Evolutionary conservation across 1,140 invertebrate species (phyloP).

Genomic region (Drosophila sechellia): DNA sequence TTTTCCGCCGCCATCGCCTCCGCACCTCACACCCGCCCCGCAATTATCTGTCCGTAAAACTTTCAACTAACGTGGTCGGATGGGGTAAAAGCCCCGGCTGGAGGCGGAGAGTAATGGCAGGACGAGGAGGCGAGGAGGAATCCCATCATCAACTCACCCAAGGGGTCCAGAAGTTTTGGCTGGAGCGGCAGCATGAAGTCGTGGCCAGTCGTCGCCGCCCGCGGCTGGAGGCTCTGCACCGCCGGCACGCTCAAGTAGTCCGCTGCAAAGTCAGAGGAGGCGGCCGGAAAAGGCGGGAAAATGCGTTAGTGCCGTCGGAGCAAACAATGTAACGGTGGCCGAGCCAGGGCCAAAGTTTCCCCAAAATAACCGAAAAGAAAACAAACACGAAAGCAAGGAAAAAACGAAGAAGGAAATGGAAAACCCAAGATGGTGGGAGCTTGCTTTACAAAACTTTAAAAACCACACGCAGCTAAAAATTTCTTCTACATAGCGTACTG

Average conservation of each 20-base stretch:
- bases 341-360: conserved; percentile 56
- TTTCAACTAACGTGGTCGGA: conserved; percentile 19
- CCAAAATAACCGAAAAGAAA: conserved; percentile 40
- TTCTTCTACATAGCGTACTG: conserved; percentile 39
- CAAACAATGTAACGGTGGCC: conserved; percentile 57
- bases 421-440: conserved; percentile 15
- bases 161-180: conserved; percentile 86
- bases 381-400: conserved; percentile 27
- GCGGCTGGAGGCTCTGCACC: conserved; percentile 86
- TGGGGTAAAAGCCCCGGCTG: neutral
- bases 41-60: conserved; percentile 61
- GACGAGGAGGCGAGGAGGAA: conserved; percentile 1
- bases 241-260: conserved; percentile 82
- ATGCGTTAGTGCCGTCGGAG: conserved; percentile 54
- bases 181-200: conserved; percentile 88
- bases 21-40: neutral
- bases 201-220: conserved; percentile 88
- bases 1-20: conserved; percentile 1
- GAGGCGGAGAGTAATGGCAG: neutral
- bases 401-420: conserved; percentile 8
- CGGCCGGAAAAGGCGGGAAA: conserved; percentile 38
- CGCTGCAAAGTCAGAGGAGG: conserved; percentile 64
- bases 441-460: conserved; percentile 51
- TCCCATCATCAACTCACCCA: conserved; percentile 76
- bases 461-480: conserved; percentile 37